A percentile compares a stretch with the other conserved stretches of the same genome.
Conservation (phyloP, 2,113 vertebrate species). For the Macaca mulatta region DNA sequence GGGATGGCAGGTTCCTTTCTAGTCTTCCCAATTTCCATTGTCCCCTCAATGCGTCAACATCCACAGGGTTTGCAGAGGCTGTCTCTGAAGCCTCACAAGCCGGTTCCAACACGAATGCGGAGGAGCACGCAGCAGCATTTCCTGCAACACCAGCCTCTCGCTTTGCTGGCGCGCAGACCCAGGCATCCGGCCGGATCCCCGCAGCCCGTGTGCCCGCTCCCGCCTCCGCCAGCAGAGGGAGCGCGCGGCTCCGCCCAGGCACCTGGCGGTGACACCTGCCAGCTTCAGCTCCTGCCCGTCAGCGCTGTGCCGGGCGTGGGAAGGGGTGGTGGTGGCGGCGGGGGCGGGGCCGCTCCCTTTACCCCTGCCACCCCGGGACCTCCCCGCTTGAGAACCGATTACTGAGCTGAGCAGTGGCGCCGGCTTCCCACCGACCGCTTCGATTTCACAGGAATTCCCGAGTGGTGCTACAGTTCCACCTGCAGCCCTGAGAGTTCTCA, state of each 20-base stretch:
- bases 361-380: rapidly evolving
- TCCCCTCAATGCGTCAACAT: rapidly evolving
- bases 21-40: rapidly evolving
- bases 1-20: rapidly evolving
- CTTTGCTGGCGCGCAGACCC: too few relatives aligned
- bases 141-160: too few relatives aligned
- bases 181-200: rapidly evolving
- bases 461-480: rapidly evolving
- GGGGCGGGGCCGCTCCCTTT: rapidly evolving
- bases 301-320: background rate
- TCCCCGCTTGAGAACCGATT: too few relatives aligned
- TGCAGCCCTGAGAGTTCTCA: background rate
- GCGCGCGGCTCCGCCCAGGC: background rate
- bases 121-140: rapidly evolving
- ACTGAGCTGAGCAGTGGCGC: background rate
- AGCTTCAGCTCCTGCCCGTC: background rate
- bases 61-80: background rate
- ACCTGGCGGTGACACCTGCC: background rate
- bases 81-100: background rate
- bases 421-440: background rate
- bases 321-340: too few relatives aligned
- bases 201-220: too few relatives aligned
- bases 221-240: background rate
- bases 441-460: background rate
- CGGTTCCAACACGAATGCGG: rapidly evolving